phyloP scores from a whole-genome alignment of 1,140 invertebrate genomes.

The Tribolium madens region DNA sequence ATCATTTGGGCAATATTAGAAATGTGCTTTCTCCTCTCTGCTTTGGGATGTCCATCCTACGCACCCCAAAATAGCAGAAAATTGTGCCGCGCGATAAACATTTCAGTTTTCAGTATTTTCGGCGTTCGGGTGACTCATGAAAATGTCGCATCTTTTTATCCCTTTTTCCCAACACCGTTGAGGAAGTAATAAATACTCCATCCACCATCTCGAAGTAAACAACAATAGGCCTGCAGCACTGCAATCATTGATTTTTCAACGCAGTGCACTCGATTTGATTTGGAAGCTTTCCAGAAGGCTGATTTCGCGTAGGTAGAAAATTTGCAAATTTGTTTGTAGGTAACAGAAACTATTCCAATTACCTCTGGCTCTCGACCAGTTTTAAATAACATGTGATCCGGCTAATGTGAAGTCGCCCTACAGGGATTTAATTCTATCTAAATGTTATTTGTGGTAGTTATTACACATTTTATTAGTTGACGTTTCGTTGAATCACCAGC shows the following conservation, averaged over 20 bases:
- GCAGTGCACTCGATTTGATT: slow-evolving; percentile 1
- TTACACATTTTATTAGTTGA: background rate
- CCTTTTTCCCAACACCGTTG: background rate
- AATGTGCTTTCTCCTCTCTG: slow-evolving; percentile 12
- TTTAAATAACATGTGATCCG: slow-evolving; percentile 11
- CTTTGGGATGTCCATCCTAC: slow-evolving; percentile 4
- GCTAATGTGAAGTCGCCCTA: background rate
- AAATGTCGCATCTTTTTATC: background rate
- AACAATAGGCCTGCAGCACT: background rate
- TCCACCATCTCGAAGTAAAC: background rate
- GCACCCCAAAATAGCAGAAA: slow-evolving; percentile 21
- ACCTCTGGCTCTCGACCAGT: slow-evolving; percentile 17
- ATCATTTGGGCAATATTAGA: slow-evolving; percentile 43
- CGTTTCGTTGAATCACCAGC: background rate
- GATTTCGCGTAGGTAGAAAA: background rate
- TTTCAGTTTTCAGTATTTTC: slow-evolving; percentile 28
- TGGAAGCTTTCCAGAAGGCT: slow-evolving; percentile 19
- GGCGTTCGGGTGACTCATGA: background rate
- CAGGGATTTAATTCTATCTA: background rate
- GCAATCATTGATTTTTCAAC: slow-evolving; percentile 20
- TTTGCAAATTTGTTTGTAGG: slow-evolving; percentile 29
- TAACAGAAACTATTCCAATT: slow-evolving; percentile 20
- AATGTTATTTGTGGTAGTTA: background rate
- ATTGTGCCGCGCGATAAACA: slow-evolving; percentile 30
- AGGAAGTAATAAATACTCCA: background rate